Conservation (phyloP, 2,797 vertebrate species). For the Aphelocoma californica region DNA sequence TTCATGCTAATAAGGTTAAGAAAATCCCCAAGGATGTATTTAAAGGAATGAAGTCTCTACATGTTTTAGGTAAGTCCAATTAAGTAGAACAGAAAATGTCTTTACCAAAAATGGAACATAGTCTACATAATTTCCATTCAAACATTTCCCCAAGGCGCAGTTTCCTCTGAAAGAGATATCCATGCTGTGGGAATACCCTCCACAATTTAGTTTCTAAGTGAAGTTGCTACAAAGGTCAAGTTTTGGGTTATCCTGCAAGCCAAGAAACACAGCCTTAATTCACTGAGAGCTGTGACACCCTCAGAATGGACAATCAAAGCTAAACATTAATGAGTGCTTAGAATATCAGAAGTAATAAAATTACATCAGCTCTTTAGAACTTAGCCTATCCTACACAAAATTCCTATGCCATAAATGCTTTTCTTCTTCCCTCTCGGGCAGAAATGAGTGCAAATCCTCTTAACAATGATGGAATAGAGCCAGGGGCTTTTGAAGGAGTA, state of each 20-base stretch:
- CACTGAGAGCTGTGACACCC: not conserved
- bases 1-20: constrained; percentile 93
- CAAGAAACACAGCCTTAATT: not conserved
- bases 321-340: not conserved
- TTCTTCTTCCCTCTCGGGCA: constrained; percentile 46
- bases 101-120: not conserved
- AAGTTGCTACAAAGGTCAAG: not conserved
- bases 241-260: not conserved
- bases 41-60: constrained; percentile 88
- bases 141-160: not conserved
- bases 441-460: constrained; percentile 97
- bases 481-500: constrained; percentile 90
- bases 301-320: not conserved
- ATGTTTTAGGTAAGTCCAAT: constrained; percentile 87
- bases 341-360: not conserved
- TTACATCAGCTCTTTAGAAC: not conserved
- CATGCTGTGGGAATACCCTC: not conserved
- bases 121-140: not conserved
- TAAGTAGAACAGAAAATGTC: not conserved
- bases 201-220: not conserved
- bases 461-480: constrained; percentile 88
- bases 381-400: not conserved
- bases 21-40: constrained; percentile 88
- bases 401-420: not conserved
- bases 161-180: not conserved